A percentile compares a stretch with the other conserved stretches of the same genome.
Conservation (phyloP, 2,113 vertebrate genomes). For the Columba janthina region DNA sequence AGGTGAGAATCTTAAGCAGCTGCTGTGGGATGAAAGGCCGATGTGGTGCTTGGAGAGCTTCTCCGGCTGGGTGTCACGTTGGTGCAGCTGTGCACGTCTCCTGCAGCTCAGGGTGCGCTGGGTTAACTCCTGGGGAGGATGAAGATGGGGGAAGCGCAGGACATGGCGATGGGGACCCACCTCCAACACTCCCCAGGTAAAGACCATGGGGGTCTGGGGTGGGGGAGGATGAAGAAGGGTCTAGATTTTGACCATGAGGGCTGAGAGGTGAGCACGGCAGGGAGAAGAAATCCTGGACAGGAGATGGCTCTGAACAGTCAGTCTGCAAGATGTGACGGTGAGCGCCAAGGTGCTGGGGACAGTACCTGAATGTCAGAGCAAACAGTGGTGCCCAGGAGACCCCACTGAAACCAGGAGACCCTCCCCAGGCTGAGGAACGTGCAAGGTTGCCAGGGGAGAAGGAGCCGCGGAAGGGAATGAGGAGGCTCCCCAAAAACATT, state of each 20-base stretch:
- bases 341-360: not conserved
- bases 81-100: not conserved
- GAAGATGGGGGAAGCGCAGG: not conserved
- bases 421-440: not conserved
- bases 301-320: not conserved
- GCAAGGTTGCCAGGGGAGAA: not conserved
- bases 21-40: not conserved
- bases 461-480: not conserved
- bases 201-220: fast-evolving
- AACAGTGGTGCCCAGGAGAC: not conserved
- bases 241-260: not conserved
- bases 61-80: not conserved
- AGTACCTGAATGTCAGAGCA: not conserved
- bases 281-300: not conserved
- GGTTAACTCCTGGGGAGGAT: not conserved
- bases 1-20: slow-evolving; percentile 10
- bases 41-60: not conserved
- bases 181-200: not conserved
- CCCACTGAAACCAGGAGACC: not conserved
- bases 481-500: fast-evolving
- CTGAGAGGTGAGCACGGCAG: not conserved
- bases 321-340: fast-evolving
- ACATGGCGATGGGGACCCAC: fast-evolving
- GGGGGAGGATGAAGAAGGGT: not conserved
- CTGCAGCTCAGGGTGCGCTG: not conserved